Percentiles rank a stretch among this genome's conserved stretches.
phyloP scores from a whole-genome alignment of 2,888 invertebrate species.

The Strigamia transsilvanica region DNA sequence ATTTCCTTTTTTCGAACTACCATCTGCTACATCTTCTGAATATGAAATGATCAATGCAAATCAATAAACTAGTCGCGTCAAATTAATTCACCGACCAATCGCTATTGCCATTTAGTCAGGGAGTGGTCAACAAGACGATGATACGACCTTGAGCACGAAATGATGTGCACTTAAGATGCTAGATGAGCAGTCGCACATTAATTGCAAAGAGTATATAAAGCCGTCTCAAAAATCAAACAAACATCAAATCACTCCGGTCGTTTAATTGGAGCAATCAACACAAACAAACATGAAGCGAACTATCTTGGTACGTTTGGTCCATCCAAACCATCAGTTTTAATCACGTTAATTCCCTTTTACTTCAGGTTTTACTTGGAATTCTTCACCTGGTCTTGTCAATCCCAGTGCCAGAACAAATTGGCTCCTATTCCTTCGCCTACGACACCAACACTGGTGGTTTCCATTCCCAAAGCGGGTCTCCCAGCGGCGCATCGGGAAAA shows the following conservation, averaged over 20 bases:
- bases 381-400: not conserved
- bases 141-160: not conserved
- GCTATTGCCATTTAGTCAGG: not conserved
- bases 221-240: not conserved
- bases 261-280: not conserved
- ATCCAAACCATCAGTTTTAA: not conserved
- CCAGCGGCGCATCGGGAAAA: conserved; percentile 81
- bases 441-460: conserved; percentile 78
- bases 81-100: not conserved
- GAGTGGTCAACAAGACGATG: not conserved
- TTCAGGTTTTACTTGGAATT: not conserved
- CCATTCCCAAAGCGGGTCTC: conserved; percentile 78
- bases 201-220: not conserved
- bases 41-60: not conserved
- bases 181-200: not conserved
- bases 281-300: not conserved
- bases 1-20: not conserved
- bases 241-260: not conserved
- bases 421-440: conserved; percentile 79
- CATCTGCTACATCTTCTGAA: not conserved
- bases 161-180: conserved; percentile 26
- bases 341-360: not conserved
- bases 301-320: not conserved
- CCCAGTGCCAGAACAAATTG: conserved; percentile 60
- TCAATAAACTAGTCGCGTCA: not conserved